Base-by-base conservation (phyloP, 2,113 vertebrate genomes). In the Irena cyanogastra region DNA sequence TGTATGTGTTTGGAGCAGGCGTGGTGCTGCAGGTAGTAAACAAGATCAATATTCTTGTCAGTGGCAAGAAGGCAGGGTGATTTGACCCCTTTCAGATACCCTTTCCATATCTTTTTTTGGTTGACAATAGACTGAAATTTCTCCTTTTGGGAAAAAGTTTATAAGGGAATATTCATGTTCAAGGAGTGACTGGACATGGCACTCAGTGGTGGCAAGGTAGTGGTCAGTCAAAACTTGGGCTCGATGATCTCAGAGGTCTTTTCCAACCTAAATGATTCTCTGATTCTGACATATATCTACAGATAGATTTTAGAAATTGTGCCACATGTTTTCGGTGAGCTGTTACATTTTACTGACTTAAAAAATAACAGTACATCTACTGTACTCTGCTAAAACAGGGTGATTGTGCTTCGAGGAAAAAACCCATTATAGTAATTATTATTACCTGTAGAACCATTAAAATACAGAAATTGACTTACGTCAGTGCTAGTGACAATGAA, bases 201-300 rank as follows among this genome's bases (percentile, higher is more conserved):
- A 44, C 22, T 65, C 0, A 0, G 26, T 5, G 3, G 10, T 74
- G 50, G 37, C 31, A 23, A 35, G 47, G 70, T 13, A 20, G 17
- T 35, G 9, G 53, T 53, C 16, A 45, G 39, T 27, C 21, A 35
- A 9, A 54, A 60, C 9, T 27, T 41, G 41, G 30, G 8, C 17
- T 47, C 0, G 0, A 3, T 15, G 33, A 24, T 39, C 52, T 89
- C 45, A 10, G 70, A 60, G n/a, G 17, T 49, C 30, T 69, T 49
- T 33, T 35, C 41, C 49, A 69, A 16, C 35, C 26, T 19, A 19
- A 54, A 21, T 9, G 26, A 16, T 30, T 30, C 24, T 26, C 28
- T 35, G n/a, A 15, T 69, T 69, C 41, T 83, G 41, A 7, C 14
- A 16, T 44, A 5, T 1, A 19, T 4, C 30, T 42, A 3, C 22